Percentiles rank a stretch among this genome's conserved stretches.
Conservation (phyloP, 2,113 vertebrate species). For the Thermophis baileyi region DNA sequence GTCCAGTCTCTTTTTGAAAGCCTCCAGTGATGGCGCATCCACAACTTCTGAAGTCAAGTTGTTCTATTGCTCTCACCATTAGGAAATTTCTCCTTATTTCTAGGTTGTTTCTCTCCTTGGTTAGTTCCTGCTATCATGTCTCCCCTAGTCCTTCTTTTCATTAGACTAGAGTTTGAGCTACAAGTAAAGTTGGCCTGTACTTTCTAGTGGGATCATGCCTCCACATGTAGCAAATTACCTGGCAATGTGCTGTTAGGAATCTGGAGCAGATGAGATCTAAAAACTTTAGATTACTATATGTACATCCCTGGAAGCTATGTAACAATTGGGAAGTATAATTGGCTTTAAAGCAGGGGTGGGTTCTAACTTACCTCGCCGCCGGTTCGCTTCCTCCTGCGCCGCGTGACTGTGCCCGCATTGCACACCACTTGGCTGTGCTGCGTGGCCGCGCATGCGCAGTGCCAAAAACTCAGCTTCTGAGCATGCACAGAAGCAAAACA, state of each 20-base stretch:
- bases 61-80: neutral
- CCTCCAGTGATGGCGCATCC: neutral
- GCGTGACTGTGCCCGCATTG: too few relatives aligned
- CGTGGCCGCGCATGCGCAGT: too few relatives aligned
- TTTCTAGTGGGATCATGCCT: neutral
- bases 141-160: neutral
- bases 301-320: neutral
- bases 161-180: neutral
- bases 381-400: too few relatives aligned
- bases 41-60: neutral
- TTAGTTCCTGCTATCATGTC: neutral
- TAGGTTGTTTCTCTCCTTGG: neutral
- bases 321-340: neutral
- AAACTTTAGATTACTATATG: neutral
- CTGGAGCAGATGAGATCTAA: neutral
- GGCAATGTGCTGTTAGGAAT: neutral
- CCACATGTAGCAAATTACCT: neutral
- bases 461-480: too few relatives aligned
- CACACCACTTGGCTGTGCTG: too few relatives aligned
- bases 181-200: neutral
- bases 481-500: too few relatives aligned
- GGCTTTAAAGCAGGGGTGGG: too few relatives aligned
- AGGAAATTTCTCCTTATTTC: neutral
- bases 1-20: neutral
- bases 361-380: too few relatives aligned